phyloP scores from a whole-genome alignment of 2,113 vertebrate species.

The Nyctereutes procyonoides region DNA sequence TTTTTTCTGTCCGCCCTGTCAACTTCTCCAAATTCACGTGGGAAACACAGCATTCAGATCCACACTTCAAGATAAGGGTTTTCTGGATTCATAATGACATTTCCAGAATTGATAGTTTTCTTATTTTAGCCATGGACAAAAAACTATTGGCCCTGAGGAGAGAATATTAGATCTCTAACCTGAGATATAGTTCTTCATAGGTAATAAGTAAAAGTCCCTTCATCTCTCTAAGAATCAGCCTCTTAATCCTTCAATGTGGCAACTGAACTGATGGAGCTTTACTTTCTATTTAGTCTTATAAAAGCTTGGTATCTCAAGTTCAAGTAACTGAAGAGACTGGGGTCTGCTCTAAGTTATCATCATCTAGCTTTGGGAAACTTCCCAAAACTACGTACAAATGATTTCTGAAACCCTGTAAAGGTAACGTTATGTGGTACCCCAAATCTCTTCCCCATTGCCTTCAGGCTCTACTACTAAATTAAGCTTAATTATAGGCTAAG shows the following conservation, averaged over 20 bases:
- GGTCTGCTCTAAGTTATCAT: neutral
- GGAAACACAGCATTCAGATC: neutral
- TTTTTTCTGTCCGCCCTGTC: neutral
- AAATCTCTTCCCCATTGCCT: neutral
- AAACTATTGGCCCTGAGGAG: neutral
- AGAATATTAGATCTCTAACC: neutral
- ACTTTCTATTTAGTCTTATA: neutral
- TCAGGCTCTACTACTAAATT: fast-evolving
- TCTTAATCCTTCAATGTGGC: neutral
- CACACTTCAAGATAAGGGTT: neutral
- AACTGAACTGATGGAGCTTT: neutral
- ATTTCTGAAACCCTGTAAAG: neutral
- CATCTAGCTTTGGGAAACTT: neutral
- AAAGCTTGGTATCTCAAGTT: neutral
- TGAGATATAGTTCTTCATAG: neutral
- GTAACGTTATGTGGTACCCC: neutral
- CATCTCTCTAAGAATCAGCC: neutral
- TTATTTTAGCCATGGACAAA: neutral
- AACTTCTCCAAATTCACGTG: neutral
- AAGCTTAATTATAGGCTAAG: neutral
- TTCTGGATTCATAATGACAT: neutral
- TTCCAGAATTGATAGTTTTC: constrained; percentile 11
- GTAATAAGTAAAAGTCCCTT: neutral
- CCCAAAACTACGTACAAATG: neutral
- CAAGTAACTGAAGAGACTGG: neutral